Conservation (phyloP, 2,113 vertebrate genomes). For the Octodon degus region DNA sequence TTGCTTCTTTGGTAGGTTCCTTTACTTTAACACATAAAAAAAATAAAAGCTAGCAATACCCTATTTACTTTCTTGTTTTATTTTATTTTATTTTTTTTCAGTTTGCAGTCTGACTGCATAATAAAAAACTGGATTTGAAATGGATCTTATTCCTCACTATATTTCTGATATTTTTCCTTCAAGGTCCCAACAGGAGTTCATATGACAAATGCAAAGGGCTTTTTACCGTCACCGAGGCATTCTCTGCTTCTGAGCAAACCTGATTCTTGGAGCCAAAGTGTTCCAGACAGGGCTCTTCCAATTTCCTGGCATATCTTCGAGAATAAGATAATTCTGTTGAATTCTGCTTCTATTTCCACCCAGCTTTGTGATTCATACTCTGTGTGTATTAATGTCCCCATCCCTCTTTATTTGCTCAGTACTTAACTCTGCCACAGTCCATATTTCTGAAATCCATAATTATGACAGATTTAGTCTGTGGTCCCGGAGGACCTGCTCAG, state of each 20-base stretch:
- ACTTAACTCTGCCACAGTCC: background rate
- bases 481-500: background rate
- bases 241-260: background rate
- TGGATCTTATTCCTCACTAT: conserved; percentile 4
- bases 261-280: background rate
- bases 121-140: conserved; percentile 52
- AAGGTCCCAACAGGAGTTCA: background rate
- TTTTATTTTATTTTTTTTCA: background rate
- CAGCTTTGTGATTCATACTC: background rate
- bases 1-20: background rate
- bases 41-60: background rate
- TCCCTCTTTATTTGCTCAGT: conserved; percentile 34
- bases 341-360: background rate
- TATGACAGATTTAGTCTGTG: conserved; percentile 1
- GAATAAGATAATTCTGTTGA: background rate
- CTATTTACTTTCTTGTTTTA: background rate
- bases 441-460: conserved; percentile 17
- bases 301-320: conserved; percentile 19
- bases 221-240: background rate
- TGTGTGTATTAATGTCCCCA: background rate
- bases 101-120: background rate
- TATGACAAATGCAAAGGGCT: conserved; percentile 18
- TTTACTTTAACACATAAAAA: background rate
- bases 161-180: conserved; percentile 50
- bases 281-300: conserved; percentile 25